Percentiles rank a stretch among this genome's conserved stretches.
Evolutionary conservation across 2,888 invertebrate genomes (phyloP).

Genomic region (Rhagophthalmus giganteus): DNA sequence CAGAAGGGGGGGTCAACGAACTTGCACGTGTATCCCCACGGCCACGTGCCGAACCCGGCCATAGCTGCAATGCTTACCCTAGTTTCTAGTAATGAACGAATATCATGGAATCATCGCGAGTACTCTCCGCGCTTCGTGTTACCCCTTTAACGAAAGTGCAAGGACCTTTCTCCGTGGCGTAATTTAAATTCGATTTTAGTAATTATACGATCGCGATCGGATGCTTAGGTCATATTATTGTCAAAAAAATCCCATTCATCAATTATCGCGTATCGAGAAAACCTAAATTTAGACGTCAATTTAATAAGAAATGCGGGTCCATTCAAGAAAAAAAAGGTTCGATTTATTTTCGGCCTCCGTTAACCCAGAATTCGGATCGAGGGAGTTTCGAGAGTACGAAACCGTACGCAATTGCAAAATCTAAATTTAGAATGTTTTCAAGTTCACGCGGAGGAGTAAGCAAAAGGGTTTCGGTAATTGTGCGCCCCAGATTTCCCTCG

Average conservation of each 20-base stretch:
- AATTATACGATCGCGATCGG: background rate
- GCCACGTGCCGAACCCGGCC: conserved; percentile 49
- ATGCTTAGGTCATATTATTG: background rate
- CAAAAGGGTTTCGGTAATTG: background rate
- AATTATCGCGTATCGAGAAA: background rate
- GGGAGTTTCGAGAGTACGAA: background rate
- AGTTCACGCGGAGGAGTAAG: background rate
- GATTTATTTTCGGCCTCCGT: background rate
- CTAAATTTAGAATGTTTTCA: background rate
- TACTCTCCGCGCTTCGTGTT: conserved; percentile 28
- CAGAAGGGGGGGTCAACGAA: conserved; percentile 39
- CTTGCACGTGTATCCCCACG: conserved; percentile 44
- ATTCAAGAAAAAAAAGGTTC: background rate
- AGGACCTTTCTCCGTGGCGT: conserved; percentile 1
- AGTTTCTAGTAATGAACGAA: conserved; percentile 41
- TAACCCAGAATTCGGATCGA: background rate
- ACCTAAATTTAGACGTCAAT: background rate
- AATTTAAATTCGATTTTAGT: background rate
- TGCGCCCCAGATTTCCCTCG: background rate
- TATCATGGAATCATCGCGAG: conserved; percentile 17
- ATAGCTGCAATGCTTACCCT: conserved; percentile 48
- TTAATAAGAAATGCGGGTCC: background rate
- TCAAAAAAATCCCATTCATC: background rate
- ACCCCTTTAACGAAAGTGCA: conserved; percentile 13
- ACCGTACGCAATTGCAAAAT: background rate